These are phyloP conservation scores for Ophioderma brevispina DNA, from an alignment of 35 echinoderm and acorn worm species.

Conservation along the genomic window DNA sequence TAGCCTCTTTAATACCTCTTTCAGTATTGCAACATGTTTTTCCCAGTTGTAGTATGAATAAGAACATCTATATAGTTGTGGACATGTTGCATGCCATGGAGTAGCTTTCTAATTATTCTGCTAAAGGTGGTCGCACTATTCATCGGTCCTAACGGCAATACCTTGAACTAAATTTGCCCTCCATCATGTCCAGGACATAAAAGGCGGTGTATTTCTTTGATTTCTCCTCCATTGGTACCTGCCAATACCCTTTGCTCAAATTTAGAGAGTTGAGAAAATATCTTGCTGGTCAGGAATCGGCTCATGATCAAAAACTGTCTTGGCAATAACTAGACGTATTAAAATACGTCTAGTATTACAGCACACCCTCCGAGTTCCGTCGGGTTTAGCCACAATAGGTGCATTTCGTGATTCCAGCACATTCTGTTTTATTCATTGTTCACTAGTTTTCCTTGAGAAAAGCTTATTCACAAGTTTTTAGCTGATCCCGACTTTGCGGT, in stretches of 20 bases:
- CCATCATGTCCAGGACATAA: neutral
- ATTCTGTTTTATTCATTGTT: too few relatives aligned
- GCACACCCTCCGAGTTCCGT: slow-evolving; percentile 14
- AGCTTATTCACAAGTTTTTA: too few relatives aligned
- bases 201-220: slow-evolving; percentile 42
- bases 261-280: slow-evolving; percentile 48
- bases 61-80: slow-evolving; percentile 51
- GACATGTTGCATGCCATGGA: slow-evolving; percentile 19
- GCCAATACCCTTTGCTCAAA: slow-evolving; percentile 48
- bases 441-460: too few relatives aligned
- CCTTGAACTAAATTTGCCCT: slow-evolving; percentile 9
- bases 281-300: neutral
- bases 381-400: too few relatives aligned
- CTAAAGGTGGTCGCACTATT: slow-evolving; percentile 22
- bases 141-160: slow-evolving; percentile 7
- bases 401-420: too few relatives aligned
- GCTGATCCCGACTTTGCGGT: too few relatives aligned
- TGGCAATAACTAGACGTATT: slow-evolving; percentile 14
- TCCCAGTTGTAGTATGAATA: slow-evolving; percentile 6
- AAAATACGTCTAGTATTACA: too few relatives aligned
- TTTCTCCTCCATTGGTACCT: neutral
- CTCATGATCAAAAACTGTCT: slow-evolving; percentile 33
- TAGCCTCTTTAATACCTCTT: neutral
- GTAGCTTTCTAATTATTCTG: slow-evolving; percentile 14
- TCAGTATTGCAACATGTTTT: slow-evolving; percentile 4